Conservation (phyloP, 2,888 invertebrate genomes). For the Chesias legatella region DNA sequence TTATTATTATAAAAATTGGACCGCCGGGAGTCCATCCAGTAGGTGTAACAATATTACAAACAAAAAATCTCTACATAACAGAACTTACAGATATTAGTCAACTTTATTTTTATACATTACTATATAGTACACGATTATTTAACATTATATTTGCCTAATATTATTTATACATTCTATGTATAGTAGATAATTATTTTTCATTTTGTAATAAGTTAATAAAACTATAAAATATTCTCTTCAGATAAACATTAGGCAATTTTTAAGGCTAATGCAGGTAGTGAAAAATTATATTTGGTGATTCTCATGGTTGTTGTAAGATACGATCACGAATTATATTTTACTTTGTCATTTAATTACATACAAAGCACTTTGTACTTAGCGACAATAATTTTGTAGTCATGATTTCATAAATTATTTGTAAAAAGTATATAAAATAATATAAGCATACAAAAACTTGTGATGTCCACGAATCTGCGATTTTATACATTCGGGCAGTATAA, state of each 20-base stretch:
- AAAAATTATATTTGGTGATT: conserved; percentile 77
- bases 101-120: conserved; percentile 78
- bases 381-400: conserved; percentile 33
- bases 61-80: conserved; percentile 81
- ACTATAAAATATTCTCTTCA: conserved; percentile 79
- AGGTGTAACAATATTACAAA: conserved; percentile 79
- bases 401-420: conserved; percentile 6
- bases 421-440: conserved; percentile 1
- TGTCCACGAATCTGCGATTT: neutral
- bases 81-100: conserved; percentile 80
- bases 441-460: neutral
- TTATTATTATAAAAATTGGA: conserved; percentile 81
- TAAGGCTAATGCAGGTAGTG: conserved; percentile 77
- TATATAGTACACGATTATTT: conserved; percentile 78
- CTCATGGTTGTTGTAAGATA: conserved; percentile 59
- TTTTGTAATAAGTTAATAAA: conserved; percentile 80
- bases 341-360: conserved; percentile 51
- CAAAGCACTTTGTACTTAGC: conserved; percentile 78
- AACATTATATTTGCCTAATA: conserved; percentile 75
- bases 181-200: conserved; percentile 74
- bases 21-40: conserved; percentile 73
- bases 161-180: conserved; percentile 77
- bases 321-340: conserved; percentile 54
- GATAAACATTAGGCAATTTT: conserved; percentile 75
- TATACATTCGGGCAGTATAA: no score